Evolutionary conservation across 2,797 vertebrate species (phyloP).

Genomic region (Antrozous pallidus): DNA sequence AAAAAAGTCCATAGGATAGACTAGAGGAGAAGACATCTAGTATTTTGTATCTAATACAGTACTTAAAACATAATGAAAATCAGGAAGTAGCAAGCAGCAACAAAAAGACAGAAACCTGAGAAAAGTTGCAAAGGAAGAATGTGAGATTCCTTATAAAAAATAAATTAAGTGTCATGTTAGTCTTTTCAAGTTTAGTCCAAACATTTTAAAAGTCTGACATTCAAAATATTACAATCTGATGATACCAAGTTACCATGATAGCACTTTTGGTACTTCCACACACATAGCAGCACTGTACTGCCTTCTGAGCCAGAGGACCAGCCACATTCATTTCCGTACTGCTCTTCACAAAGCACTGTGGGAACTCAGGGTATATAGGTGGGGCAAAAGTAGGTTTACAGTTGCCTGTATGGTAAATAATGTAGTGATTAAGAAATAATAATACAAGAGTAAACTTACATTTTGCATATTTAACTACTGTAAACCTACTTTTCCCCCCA

Average conservation of each 20-base stretch:
- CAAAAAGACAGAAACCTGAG: not conserved
- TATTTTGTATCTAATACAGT: not conserved
- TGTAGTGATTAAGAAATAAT: not conserved
- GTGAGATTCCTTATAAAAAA: not conserved
- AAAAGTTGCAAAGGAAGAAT: not conserved
- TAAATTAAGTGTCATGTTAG: not conserved
- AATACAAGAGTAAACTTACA: not conserved
- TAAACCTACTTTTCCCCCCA: not conserved
- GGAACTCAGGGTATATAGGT: not conserved
- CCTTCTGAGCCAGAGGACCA: not conserved
- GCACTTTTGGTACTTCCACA: not conserved
- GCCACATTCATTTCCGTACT: not conserved
- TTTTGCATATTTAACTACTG: not conserved
- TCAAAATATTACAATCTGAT: not conserved
- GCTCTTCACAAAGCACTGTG: not conserved
- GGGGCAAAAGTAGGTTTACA: not conserved
- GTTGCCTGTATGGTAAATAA: not conserved
- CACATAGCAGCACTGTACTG: not conserved
- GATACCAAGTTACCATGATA: not conserved
- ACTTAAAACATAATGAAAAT: constrained; percentile 1
- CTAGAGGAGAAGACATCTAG: not conserved
- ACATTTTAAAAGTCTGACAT: not conserved
- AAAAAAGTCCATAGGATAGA: not conserved
- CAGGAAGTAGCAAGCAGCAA: not conserved
- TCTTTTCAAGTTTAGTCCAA: not conserved